phyloP scores from a whole-genome alignment of 2,113 vertebrate species.

The Petaurus breviceps region DNA sequence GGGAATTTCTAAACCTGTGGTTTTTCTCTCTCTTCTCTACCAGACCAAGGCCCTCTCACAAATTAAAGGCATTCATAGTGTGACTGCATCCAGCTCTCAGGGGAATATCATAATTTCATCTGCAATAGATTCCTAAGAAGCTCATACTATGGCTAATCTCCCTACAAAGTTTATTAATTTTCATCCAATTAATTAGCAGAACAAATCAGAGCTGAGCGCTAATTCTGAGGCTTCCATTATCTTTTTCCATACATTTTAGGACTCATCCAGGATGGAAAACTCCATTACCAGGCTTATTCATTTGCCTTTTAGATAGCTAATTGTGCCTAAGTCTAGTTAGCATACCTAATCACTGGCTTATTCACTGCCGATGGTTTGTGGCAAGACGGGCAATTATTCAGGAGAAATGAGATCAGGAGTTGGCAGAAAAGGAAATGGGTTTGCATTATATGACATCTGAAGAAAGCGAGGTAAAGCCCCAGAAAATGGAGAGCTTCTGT shows the following conservation, averaged over 20 bases:
- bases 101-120: slow-evolving; percentile 10
- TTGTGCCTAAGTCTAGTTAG: slow-evolving; percentile 61
- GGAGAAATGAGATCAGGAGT: slow-evolving; percentile 67
- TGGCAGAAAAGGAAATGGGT: slow-evolving; percentile 14
- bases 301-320: slow-evolving; percentile 66
- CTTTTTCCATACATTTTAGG: slow-evolving; percentile 28
- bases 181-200: slow-evolving; percentile 55
- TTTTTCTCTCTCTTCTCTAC: neutral
- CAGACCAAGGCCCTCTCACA: neutral
- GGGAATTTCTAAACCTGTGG: neutral
- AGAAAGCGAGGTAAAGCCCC: slow-evolving; percentile 8
- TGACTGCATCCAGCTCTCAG: neutral
- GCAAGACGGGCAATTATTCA: slow-evolving; percentile 56
- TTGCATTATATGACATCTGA: slow-evolving; percentile 54
- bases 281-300: slow-evolving; percentile 64
- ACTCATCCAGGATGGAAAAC: slow-evolving; percentile 50
- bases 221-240: slow-evolving; percentile 27
- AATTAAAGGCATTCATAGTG: neutral
- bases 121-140: slow-evolving; percentile 29
- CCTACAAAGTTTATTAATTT: slow-evolving; percentile 51
- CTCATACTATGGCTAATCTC: slow-evolving; percentile 42
- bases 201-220: slow-evolving; percentile 4
- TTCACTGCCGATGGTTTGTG: slow-evolving; percentile 67
- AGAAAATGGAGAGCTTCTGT: neutral
- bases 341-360: slow-evolving; percentile 72